Evolutionary conservation across 1,140 invertebrate genomes (phyloP).

Genomic region (Hypsibius dujardini): DNA sequence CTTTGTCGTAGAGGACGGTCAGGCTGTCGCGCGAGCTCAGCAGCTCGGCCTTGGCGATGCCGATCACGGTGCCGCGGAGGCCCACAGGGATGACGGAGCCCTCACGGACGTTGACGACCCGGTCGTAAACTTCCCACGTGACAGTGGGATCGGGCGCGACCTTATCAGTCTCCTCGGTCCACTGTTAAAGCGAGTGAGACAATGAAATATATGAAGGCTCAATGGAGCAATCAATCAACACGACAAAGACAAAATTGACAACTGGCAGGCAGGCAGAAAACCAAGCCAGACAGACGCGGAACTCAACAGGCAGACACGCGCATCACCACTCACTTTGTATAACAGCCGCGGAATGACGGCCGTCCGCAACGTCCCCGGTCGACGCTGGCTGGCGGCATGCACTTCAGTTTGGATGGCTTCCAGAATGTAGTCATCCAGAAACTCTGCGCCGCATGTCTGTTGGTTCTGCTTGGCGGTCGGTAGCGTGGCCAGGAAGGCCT

Average conservation of each 20-base stretch:
- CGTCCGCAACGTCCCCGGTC: constrained; percentile 10
- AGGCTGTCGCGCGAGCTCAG: constrained; percentile 13
- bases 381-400: constrained; percentile 25
- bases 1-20: constrained; percentile 17
- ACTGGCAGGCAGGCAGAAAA: too few relatives aligned
- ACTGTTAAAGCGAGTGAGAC: too few relatives aligned
- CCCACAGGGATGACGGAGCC: constrained; percentile 60
- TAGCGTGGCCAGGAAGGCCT: constrained; percentile 51
- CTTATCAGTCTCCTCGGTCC: too few relatives aligned
- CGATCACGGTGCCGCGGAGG: constrained; percentile 58
- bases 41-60: constrained; percentile 30
- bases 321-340: neutral
- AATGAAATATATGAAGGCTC: too few relatives aligned
- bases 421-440: constrained; percentile 50
- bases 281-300: too few relatives aligned
- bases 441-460: constrained; percentile 46
- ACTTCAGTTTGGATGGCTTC: constrained; percentile 42
- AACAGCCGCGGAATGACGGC: neutral
- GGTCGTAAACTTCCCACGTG: constrained; percentile 53
- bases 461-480: constrained; percentile 41
- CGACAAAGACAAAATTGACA: too few relatives aligned
- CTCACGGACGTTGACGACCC: constrained; percentile 56
- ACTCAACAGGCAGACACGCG: too few relatives aligned
- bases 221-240: too few relatives aligned
- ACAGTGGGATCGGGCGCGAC: constrained; percentile 45